phyloP scores from a whole-genome alignment of 1,140 invertebrate species.

The Cydia splendana region DNA sequence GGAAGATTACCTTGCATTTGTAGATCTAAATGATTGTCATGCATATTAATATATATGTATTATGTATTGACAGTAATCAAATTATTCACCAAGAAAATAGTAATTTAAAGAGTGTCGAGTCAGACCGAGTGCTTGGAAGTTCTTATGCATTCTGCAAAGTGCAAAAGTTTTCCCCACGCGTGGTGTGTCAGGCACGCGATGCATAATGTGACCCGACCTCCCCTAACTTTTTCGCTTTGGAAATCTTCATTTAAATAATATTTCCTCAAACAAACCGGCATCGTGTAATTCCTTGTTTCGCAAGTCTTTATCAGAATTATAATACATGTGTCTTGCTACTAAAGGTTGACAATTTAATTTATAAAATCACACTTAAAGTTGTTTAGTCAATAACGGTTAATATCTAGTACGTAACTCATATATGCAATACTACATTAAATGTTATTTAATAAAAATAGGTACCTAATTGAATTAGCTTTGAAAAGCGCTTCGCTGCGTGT shows the following conservation, averaged over 20 bases:
- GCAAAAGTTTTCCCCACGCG: slow-evolving; percentile 65
- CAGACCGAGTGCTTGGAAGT: slow-evolving; percentile 49
- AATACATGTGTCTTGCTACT: background rate
- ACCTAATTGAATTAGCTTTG: no score
- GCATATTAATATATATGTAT: no score
- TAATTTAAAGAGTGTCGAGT: slow-evolving; percentile 36
- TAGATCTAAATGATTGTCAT: background rate
- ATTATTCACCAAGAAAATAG: slow-evolving; percentile 10
- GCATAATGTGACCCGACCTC: slow-evolving; percentile 55
- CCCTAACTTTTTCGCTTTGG: slow-evolving; percentile 57
- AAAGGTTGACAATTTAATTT: background rate
- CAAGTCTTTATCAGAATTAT: slow-evolving; percentile 30
- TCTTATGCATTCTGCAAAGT: slow-evolving; percentile 68
- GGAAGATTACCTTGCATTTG: no score
- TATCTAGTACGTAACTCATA: no score
- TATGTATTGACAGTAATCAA: background rate
- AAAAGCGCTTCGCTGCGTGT: no score
- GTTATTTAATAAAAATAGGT: no score
- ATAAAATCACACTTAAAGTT: background rate
- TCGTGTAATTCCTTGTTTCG: slow-evolving; percentile 45
- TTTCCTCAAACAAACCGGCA: slow-evolving; percentile 50
- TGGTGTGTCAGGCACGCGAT: slow-evolving; percentile 54
- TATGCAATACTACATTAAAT: no score
- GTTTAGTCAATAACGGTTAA: no score
- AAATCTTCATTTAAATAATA: slow-evolving; percentile 59